These are phyloP conservation scores for Drosophila pachea DNA, from an alignment of 1,140 invertebrate species.

Conservation along the genomic window DNA sequence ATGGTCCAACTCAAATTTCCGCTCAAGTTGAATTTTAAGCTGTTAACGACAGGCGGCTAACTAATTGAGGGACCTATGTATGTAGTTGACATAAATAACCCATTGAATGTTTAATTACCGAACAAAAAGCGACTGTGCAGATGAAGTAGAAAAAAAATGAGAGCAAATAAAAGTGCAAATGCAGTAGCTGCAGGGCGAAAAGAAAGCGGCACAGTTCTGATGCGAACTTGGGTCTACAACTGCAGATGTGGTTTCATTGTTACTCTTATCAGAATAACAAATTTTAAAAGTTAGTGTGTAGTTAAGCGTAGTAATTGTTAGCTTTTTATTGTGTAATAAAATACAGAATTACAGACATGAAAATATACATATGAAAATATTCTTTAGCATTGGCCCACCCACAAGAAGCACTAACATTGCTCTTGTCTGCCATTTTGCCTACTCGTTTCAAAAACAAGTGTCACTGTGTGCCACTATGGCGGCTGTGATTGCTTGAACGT, in stretches of 20 bases:
- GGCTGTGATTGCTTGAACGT: slow-evolving; percentile 29
- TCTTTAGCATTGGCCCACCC: slow-evolving; percentile 33
- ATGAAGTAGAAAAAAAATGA: neutral
- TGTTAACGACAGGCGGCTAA: slow-evolving; percentile 22
- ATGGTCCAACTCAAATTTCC: slow-evolving; percentile 33
- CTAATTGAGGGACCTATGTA: slow-evolving; percentile 58
- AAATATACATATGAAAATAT: slow-evolving; percentile 1
- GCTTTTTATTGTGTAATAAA: slow-evolving; percentile 48
- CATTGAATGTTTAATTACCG: slow-evolving; percentile 48
- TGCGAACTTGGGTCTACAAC: slow-evolving; percentile 19
- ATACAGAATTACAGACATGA: neutral
- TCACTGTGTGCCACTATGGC: slow-evolving; percentile 28
- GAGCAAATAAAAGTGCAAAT: slow-evolving; percentile 28
- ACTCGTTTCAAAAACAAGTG: slow-evolving; percentile 57
- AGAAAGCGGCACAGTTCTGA: slow-evolving; percentile 39
- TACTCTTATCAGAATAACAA: slow-evolving; percentile 39
- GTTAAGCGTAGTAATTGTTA: slow-evolving; percentile 7
- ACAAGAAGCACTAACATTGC: slow-evolving; percentile 42
- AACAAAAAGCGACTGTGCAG: slow-evolving; percentile 33
- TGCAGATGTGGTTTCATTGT: neutral
- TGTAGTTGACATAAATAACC: slow-evolving; percentile 36
- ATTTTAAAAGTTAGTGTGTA: slow-evolving; percentile 19
- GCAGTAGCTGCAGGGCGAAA: slow-evolving; percentile 25
- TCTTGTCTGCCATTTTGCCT: slow-evolving; percentile 66
- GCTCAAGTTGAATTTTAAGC: slow-evolving; percentile 7